Evolutionary conservation across 2,797 vertebrate species (phyloP), one percentile per base, ranked within the genome.

Genomic region (Liparis tanakae): DNA sequence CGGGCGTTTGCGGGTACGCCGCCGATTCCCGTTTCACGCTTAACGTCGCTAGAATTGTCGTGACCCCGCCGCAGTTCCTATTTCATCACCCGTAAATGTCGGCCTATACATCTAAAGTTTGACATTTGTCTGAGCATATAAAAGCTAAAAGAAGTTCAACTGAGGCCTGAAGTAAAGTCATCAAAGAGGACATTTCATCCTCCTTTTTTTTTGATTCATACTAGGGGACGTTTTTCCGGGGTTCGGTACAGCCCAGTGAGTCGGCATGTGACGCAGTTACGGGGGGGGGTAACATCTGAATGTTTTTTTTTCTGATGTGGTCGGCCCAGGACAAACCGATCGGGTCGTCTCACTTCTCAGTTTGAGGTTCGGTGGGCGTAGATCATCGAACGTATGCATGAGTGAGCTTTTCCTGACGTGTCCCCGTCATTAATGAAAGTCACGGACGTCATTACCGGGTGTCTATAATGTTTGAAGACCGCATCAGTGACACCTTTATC

Each of bases 381-480:
- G 36, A 39, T 59, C 39, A 12, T 3, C 7, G 22, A 7, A 59
- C 22, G 1, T 59, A 39, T 34, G 36, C 20, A 33, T 7, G 8
- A 55, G 25, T 25, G n/a, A n/a, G 17, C 37, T 59, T 8, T 2
- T 37, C 56, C 13, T 20, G 0, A 20, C 20, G 1, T 7, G 34
- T 39, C 56, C 34, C 56, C 34, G 20, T 59, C 37, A 39, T 22
- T 25, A 33, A 37, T 60, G 20, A 82, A 73, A 70, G 59, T 20
- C 69, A 12, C 13, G 12, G 6, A 4, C 43, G 17, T 25, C 39
- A 65, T 12, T 69, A 50, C 25, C 33, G 1, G 39, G 36, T 30
- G 20, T 54, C 39, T 37, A 8, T 34, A 51, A 36, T 46, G 36
- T 58, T 58, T 64, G 51, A 71, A 58, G 71, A 62, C 12, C 14